These are phyloP conservation scores for Actinostola sp. DNA, from an alignment of 92 coral and sea anemone genomes.

Conservation along the genomic window DNA sequence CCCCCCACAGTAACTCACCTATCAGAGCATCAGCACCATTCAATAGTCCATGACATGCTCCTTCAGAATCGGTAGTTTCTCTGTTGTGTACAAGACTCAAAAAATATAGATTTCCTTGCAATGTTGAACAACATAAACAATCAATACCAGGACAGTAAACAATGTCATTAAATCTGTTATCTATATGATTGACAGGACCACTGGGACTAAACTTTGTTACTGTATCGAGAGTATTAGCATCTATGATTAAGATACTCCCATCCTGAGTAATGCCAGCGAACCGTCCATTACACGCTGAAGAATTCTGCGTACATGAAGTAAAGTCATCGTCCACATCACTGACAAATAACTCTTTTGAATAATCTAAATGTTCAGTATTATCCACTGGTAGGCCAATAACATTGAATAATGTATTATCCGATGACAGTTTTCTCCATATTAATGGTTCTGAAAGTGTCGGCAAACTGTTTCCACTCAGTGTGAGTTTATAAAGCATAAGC, in stretches of 20 bases:
- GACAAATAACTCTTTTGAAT: conserved; percentile 27
- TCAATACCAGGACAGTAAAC: conserved; percentile 92
- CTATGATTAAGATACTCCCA: conserved; percentile 66
- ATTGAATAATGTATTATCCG: conserved; percentile 29
- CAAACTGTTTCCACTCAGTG: conserved; percentile 9
- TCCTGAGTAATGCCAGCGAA: conserved; percentile 63
- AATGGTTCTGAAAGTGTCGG: conserved; percentile 33
- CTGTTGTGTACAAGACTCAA: conserved; percentile 64
- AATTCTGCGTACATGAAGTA: not conserved
- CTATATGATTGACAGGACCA: conserved; percentile 25
- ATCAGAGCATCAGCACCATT: conserved; percentile 59
- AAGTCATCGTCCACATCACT: conserved; percentile 20
- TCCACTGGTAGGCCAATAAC: conserved; percentile 45
- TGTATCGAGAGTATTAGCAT: conserved; percentile 64
- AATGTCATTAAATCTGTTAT: conserved; percentile 46
- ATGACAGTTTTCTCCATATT: conserved; percentile 5
- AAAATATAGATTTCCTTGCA: conserved; percentile 75
- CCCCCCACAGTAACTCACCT: conserved; percentile 28
- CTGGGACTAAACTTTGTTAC: conserved; percentile 61
- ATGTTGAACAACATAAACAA: conserved; percentile 80
- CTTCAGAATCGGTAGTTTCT: conserved; percentile 23
- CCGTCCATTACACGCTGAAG: conserved; percentile 2
- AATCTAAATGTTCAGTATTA: conserved; percentile 15
- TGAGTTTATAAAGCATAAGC: conserved; percentile 39
- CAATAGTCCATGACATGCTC: conserved; percentile 41